These are phyloP conservation scores for Ypsolopha sequella DNA, from an alignment of 2,888 invertebrate species.

Conservation along the genomic window DNA sequence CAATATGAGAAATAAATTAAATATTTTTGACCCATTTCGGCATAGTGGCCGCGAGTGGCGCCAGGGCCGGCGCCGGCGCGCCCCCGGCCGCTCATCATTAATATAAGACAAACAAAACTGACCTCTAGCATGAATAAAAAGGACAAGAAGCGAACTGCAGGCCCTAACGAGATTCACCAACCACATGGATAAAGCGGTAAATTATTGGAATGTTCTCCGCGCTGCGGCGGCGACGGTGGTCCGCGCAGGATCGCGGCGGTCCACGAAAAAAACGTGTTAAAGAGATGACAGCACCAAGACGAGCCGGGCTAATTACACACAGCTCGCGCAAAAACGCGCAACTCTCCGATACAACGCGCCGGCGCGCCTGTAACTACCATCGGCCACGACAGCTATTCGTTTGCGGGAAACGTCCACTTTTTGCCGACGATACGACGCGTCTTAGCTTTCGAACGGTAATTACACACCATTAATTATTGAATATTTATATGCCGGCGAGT, in stretches of 20 bases:
- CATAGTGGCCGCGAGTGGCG: slow-evolving; percentile 34
- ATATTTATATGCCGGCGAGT: slow-evolving; percentile 37
- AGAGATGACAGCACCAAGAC: slow-evolving; percentile 61
- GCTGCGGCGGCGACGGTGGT: slow-evolving; percentile 48
- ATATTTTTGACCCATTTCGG: slow-evolving; percentile 59
- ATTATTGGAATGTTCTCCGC: slow-evolving; percentile 57
- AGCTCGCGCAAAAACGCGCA: slow-evolving; percentile 36
- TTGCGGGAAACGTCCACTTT: slow-evolving; percentile 36
- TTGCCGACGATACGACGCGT: slow-evolving; percentile 33
- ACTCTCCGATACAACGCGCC: slow-evolving; percentile 24
- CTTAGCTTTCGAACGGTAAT: slow-evolving; percentile 37
- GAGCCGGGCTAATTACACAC: slow-evolving; percentile 52
- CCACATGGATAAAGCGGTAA: slow-evolving; percentile 65
- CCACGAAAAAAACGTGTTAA: slow-evolving; percentile 53
- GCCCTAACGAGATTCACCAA: slow-evolving; percentile 67
- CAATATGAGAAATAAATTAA: slow-evolving; percentile 60
- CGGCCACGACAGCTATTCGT: slow-evolving; percentile 43
- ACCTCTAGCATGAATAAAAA: slow-evolving; percentile 33
- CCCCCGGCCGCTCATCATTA: slow-evolving; percentile 61
- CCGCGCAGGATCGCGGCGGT: slow-evolving; percentile 26
- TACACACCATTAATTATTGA: slow-evolving; percentile 48
- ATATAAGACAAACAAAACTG: slow-evolving; percentile 69
- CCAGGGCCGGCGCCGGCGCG: slow-evolving; percentile 60
- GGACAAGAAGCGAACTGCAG: slow-evolving; percentile 32
- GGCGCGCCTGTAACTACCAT: slow-evolving; percentile 40